Evolutionary conservation across 2,113 vertebrate genomes (phyloP), one percentile per base, ranked within the genome.

Genomic region (Dermatemys mawii): DNA sequence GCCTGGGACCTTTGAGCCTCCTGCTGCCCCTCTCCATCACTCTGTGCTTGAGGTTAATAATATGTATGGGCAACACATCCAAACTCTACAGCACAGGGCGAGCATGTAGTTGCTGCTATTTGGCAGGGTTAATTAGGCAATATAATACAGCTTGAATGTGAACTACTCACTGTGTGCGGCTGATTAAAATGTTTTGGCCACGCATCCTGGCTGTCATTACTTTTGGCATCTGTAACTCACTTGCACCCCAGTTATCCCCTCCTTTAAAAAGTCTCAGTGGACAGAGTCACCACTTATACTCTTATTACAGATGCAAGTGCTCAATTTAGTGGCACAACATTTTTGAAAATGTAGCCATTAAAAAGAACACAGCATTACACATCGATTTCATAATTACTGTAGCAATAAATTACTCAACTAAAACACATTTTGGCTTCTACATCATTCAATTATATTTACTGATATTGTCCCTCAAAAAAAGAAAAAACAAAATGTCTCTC

Each of bases 81-180:
- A 63, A 63, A 63, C 57, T 27, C 13, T 35, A 49, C 49, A 83
- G 51, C 6, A 51, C 32, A 29, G 35, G 50, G 46, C 13, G 32
- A 86, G 3, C 2, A 1, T 55, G 6, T 11, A 12, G 22, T 22
- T 85, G 49, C 2, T 86, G 17, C 4, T 4, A 0, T 51, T 79
- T 88, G 46, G 55, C 5, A 32, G 55, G 55, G 27, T 57, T 57
- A 32, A 57, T 57, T 32, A 57, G 55, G 27, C 27, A 57, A 57
- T 57, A 32, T 51, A 79, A 13, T n/a, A 12, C 8, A 75, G 35
- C 79, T 50, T 50, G 51, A 27, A 19, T 84, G 51, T 8, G 38
- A 49, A n/a, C 2, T 26, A 1, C 38, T 1, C 9, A 35, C 41
- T 0, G 0, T 2, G 6, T 24, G 7, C 35, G 83, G 27, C 11